Conservation (phyloP, 64 coral and sea anemone species). For the Astreopora myriophthalma region DNA sequence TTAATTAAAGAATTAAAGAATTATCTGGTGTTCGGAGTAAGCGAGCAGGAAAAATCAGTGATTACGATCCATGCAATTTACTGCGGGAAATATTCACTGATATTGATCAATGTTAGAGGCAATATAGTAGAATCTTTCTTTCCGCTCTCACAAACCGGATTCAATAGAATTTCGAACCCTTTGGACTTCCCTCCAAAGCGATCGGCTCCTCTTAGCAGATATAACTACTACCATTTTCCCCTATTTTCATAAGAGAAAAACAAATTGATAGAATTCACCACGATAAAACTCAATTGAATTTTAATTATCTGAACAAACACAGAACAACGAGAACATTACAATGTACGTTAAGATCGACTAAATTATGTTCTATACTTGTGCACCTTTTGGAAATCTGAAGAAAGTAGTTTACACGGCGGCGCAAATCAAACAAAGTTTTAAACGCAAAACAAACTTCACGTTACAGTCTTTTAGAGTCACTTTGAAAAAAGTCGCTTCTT, state of each 20-base stretch:
- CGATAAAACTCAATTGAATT: constrained; percentile 6
- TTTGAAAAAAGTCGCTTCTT: neutral
- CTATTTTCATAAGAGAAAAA: neutral
- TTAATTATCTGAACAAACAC: constrained; percentile 34
- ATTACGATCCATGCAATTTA: neutral
- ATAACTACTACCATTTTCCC: neutral
- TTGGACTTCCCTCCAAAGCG: neutral
- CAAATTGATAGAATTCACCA: neutral
- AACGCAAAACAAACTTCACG: neutral
- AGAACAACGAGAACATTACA: neutral
- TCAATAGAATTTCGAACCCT: neutral
- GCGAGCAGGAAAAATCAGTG: neutral
- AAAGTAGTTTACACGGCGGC: neutral
- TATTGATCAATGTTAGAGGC: too few relatives aligned
- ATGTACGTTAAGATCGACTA: neutral
- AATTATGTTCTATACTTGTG: neutral
- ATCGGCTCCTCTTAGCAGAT: neutral
- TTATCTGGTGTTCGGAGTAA: too few relatives aligned
- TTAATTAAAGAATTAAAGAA: too few relatives aligned
- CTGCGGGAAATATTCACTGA: neutral
- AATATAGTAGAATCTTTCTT: too few relatives aligned
- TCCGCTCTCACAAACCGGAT: too few relatives aligned
- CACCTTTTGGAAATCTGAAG: neutral
- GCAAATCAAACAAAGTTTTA: neutral
- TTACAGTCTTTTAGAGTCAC: neutral